These are phyloP conservation scores for Hylia prasina DNA, from an alignment of 2,113 vertebrate genomes.

Conservation along the genomic window DNA sequence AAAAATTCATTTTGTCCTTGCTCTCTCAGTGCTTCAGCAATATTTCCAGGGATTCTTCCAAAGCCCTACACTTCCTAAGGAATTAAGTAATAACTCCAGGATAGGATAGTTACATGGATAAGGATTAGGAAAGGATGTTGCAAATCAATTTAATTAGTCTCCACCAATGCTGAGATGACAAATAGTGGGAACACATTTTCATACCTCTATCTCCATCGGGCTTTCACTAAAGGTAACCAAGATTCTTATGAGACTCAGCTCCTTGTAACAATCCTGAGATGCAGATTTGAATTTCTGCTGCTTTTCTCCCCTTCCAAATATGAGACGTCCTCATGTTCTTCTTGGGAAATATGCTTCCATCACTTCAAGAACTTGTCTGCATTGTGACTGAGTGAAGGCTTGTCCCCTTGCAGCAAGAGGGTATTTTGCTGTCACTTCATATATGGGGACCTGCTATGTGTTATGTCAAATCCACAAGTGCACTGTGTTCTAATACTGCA, in stretches of 20 bases:
- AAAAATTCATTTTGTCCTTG: not conserved
- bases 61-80: not conserved
- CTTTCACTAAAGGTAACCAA: not conserved
- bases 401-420: not conserved
- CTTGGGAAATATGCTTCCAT: not conserved
- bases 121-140: not conserved
- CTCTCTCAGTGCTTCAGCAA: not conserved
- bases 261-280: not conserved
- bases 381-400: not conserved
- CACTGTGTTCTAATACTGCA: not conserved
- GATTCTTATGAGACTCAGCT: not conserved
- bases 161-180: not conserved
- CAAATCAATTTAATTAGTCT: not conserved
- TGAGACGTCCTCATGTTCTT: rapidly evolving
- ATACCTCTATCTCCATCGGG: not conserved
- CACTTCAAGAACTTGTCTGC: not conserved
- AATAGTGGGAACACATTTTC: not conserved
- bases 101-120: not conserved
- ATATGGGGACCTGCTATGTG: not conserved
- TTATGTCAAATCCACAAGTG: not conserved
- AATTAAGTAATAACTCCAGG: not conserved
- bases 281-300: not conserved
- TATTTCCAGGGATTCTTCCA: not conserved
- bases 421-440: not conserved
- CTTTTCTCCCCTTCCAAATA: not conserved